phyloP scores from a whole-genome alignment of 2,113 vertebrate species.

The Mobula birostris region DNA sequence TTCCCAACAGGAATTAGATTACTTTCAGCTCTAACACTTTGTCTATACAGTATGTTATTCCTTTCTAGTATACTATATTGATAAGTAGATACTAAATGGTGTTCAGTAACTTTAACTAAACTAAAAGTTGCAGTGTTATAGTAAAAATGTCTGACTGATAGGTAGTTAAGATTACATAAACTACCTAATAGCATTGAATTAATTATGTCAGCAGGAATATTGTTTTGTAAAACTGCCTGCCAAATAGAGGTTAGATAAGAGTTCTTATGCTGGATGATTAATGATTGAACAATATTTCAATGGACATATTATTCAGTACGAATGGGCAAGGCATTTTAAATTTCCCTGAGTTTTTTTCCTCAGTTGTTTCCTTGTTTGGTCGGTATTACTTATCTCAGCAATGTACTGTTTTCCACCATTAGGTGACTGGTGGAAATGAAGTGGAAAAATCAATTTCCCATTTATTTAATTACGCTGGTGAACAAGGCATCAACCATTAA shows the following conservation, averaged over 20 bases:
- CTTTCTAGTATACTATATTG: background rate
- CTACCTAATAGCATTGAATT: background rate
- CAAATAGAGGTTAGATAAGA: background rate
- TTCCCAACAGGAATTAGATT: background rate
- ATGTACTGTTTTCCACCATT: background rate
- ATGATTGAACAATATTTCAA: background rate
- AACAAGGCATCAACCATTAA: constrained; percentile 6
- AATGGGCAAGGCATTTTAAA: background rate
- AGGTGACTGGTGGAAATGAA: background rate
- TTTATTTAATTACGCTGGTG: background rate
- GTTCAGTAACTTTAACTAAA: background rate
- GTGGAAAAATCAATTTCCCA: constrained; percentile 21
- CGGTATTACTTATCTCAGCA: constrained; percentile 4
- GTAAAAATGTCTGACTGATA: background rate
- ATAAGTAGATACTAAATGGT: background rate
- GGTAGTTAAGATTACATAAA: background rate
- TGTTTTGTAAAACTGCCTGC: background rate
- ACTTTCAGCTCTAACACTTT: background rate
- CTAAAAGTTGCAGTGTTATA: background rate
- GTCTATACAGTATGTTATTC: background rate
- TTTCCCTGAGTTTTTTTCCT: background rate
- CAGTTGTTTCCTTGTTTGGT: background rate
- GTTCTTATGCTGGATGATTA: no score
- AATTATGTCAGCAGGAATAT: background rate
- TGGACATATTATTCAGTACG: background rate